Percentiles rank a stretch among this genome's conserved stretches.
Conservation (phyloP, 2,797 vertebrate species). For the Ambastaia sidthimunki region DNA sequence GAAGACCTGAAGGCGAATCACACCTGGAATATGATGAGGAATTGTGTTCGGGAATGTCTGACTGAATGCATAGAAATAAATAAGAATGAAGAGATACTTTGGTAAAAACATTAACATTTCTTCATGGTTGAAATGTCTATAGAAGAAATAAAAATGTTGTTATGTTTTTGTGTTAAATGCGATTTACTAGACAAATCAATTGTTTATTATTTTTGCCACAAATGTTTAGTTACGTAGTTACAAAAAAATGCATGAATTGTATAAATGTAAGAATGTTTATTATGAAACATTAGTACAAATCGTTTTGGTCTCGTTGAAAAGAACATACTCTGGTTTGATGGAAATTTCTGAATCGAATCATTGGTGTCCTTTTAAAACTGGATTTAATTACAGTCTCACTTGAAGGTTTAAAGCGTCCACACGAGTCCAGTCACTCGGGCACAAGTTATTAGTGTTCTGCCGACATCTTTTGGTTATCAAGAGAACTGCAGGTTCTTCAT, state of each 20-base stretch:
- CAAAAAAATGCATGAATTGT: not conserved
- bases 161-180: not conserved
- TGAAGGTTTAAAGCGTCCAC: not conserved
- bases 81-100: not conserved
- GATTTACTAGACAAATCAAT: not conserved
- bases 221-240: not conserved
- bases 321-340: not conserved
- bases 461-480: constrained; percentile 65
- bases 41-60: not conserved
- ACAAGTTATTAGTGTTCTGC: constrained; percentile 42
- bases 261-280: not conserved
- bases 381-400: not conserved
- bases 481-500: constrained; percentile 23
- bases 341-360: not conserved
- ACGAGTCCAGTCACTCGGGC: not conserved
- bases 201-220: not conserved
- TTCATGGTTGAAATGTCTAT: not conserved
- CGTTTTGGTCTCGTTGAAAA: not conserved
- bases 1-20: not conserved
- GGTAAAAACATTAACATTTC: constrained; percentile 4
- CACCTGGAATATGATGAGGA: not conserved
- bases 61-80: not conserved
- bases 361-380: not conserved
- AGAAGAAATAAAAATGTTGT: no score
- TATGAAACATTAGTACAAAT: not conserved